phyloP scores from a whole-genome alignment of 2,888 invertebrate species.

The Camponotus fellah region DNA sequence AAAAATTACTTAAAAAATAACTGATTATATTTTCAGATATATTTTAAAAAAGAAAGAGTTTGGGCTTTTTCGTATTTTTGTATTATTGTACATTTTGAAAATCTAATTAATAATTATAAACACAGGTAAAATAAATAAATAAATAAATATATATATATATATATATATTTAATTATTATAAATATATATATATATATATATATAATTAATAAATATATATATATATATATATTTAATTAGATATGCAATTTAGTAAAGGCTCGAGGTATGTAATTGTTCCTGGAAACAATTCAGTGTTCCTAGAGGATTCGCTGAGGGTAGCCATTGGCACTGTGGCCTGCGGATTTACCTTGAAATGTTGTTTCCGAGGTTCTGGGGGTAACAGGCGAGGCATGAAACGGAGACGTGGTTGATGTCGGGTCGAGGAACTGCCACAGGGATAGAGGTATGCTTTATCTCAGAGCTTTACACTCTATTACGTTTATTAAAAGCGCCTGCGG shows the following conservation, averaged over 20 bases:
- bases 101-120: not conserved
- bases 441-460: conserved; percentile 76
- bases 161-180: too few relatives aligned
- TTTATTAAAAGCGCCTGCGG: conserved; percentile 71
- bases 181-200: too few relatives aligned
- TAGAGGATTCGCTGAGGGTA: conserved; percentile 29
- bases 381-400: conserved; percentile 58
- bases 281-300: conserved; percentile 51
- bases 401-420: conserved; percentile 63
- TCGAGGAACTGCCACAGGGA: conserved; percentile 62
- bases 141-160: not conserved
- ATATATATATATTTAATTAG: not conserved
- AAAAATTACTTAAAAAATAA: not conserved
- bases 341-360: conserved; percentile 34
- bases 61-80: not conserved
- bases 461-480: conserved; percentile 77
- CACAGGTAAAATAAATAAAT: too few relatives aligned
- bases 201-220: too few relatives aligned
- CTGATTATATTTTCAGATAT: not conserved
- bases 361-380: conserved; percentile 56
- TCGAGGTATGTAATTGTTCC: conserved; percentile 39
- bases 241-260: conserved; percentile 39
- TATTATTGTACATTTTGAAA: not conserved
- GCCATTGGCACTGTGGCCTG: conserved; percentile 39
- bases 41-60: not conserved